phyloP scores from a whole-genome alignment of 2,113 vertebrate genomes.

The Sinocyclocheilus anophthalmus region DNA sequence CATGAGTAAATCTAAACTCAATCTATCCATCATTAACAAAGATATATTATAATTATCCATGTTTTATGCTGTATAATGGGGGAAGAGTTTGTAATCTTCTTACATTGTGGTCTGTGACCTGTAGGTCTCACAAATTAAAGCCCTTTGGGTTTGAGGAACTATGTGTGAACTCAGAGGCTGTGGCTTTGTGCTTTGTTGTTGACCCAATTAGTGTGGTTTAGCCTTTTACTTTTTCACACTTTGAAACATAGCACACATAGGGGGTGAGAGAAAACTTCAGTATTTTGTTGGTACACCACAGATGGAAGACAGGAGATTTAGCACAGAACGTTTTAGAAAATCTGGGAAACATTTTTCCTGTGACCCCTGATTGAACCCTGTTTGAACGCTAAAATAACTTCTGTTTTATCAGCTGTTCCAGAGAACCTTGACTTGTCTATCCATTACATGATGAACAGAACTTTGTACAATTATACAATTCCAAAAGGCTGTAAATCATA shows the following conservation, averaged over 20 bases:
- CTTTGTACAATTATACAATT: neutral
- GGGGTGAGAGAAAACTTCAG: neutral
- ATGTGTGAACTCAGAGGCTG: neutral
- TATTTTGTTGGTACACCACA: neutral
- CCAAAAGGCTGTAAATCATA: neutral
- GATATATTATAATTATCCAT: neutral
- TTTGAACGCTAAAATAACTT: neutral
- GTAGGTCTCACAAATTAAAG: neutral
- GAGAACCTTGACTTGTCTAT: neutral
- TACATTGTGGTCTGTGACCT: neutral
- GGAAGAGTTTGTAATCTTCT: neutral
- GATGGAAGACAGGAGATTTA: neutral
- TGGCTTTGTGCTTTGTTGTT: constrained; percentile 23
- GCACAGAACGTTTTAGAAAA: neutral
- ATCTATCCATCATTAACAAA: neutral
- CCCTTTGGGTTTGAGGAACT: constrained; percentile 8
- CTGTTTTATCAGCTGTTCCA: neutral
- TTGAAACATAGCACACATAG: neutral
- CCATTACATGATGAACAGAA: neutral
- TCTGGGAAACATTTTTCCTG: neutral
- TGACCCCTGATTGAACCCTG: neutral
- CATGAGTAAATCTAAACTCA: neutral
- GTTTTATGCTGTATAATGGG: neutral
- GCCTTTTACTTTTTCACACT: constrained; percentile 18
- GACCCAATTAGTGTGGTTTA: constrained; percentile 41